Evolutionary conservation across 2,113 vertebrate species (phyloP).

Genomic region (Callocephalon fimbriatum): DNA sequence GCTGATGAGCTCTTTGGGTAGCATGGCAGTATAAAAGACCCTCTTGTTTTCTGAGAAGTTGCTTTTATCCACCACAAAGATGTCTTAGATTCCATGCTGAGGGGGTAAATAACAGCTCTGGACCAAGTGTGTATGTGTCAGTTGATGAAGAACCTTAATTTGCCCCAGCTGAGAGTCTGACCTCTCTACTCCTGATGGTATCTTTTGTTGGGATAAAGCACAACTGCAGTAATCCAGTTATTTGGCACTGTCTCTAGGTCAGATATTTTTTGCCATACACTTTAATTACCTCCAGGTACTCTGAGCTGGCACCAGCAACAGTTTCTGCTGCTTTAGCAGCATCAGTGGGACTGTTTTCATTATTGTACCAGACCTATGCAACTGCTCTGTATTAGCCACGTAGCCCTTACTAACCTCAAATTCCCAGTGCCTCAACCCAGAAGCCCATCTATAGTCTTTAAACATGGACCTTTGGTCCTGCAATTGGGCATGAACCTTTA

Average conservation of each 20-base stretch:
- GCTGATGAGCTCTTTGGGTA: not conserved
- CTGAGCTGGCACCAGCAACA: not conserved
- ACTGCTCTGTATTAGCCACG: not conserved
- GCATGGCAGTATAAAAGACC: not conserved
- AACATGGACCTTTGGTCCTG: not conserved
- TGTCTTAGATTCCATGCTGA: not conserved
- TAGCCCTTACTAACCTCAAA: not conserved
- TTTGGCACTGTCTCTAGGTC: not conserved
- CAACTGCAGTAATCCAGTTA: not conserved
- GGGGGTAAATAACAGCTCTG: not conserved
- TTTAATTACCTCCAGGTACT: not conserved
- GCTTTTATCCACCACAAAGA: not conserved
- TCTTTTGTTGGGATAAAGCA: not conserved
- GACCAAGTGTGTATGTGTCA: not conserved
- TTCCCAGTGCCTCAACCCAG: not conserved
- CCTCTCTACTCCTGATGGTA: not conserved
- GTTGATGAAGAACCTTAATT: not conserved
- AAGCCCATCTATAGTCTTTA: not conserved
- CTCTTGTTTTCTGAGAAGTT: not conserved
- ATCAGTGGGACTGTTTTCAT: not conserved
- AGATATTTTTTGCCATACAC: not conserved
- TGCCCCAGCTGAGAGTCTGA: not conserved
- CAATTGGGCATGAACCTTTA: not conserved
- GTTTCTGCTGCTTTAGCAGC: slow-evolving; percentile 12
- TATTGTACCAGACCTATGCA: not conserved